Conservation (phyloP, 2,113 vertebrate genomes). For the Suricata suricatta region DNA sequence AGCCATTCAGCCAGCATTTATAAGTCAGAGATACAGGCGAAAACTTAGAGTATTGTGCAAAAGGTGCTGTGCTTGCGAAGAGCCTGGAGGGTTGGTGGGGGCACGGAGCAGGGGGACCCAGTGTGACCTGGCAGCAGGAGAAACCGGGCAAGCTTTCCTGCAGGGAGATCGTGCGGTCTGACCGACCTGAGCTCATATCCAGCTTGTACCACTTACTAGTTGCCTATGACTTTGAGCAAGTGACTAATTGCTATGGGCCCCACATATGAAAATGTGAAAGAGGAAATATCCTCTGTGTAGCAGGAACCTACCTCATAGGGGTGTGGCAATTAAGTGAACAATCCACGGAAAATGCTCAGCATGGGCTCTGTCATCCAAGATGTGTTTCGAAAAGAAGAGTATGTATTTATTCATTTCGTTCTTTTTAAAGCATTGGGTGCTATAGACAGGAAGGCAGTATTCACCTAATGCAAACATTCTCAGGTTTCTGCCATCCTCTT, state of each 20-base stretch:
- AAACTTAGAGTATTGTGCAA: not conserved
- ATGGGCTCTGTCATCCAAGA: not conserved
- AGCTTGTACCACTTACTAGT: not conserved
- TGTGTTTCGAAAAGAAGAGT: not conserved
- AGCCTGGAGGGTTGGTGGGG: not conserved
- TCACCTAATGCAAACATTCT: not conserved
- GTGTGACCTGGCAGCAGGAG: not conserved
- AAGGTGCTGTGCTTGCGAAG: not conserved
- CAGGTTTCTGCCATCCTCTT: not conserved
- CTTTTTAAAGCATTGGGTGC: not conserved
- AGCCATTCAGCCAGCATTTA: not conserved
- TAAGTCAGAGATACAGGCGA: not conserved
- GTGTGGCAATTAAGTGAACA: not conserved
- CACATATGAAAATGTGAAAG: not conserved
- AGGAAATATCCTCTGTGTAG: not conserved
- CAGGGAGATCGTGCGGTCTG: not conserved
- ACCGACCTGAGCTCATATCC: not conserved
- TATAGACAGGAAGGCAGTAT: not conserved
- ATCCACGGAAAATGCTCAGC: not conserved
- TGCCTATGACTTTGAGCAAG: not conserved
- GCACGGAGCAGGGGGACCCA: not conserved
- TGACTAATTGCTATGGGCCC: not conserved
- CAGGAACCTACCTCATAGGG: not conserved
- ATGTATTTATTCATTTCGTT: not conserved
- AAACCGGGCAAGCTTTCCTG: not conserved